phyloP scores from a whole-genome alignment of 1,140 invertebrate genomes.

The Scaptomyza graminum region DNA sequence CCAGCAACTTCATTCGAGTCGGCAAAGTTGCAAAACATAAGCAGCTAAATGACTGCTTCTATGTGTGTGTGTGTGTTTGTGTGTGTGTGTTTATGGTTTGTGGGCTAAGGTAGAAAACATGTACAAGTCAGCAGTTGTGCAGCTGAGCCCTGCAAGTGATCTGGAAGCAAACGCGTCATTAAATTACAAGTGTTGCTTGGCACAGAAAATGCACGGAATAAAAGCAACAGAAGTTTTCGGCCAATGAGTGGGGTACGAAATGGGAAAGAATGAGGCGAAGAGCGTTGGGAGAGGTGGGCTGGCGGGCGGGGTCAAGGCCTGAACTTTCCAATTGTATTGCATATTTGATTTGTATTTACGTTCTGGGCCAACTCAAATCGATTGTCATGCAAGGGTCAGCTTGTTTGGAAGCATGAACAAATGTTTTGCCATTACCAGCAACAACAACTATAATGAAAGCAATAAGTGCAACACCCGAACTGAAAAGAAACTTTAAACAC shows the following conservation, averaged over 20 bases:
- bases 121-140: slow-evolving; percentile 56
- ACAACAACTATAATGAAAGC: slow-evolving; percentile 29
- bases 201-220: slow-evolving; percentile 48
- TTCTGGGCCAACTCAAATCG: slow-evolving; percentile 57
- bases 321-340: slow-evolving; percentile 76
- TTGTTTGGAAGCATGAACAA: slow-evolving; percentile 65
- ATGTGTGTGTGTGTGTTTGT: no score
- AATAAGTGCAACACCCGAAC: slow-evolving; percentile 19
- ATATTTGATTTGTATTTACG: slow-evolving; percentile 81
- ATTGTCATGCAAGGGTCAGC: slow-evolving; percentile 70
- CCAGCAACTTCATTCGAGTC: slow-evolving; percentile 1
- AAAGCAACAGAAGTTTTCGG: slow-evolving; percentile 26
- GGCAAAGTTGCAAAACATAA: slow-evolving; percentile 2
- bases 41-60: no score
- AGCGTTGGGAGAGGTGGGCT: neutral
- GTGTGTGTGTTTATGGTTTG: no score
- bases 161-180: slow-evolving; percentile 61
- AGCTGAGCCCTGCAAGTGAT: slow-evolving; percentile 36
- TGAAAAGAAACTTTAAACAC: slow-evolving; percentile 43
- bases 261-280: neutral
- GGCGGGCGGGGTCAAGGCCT: slow-evolving; percentile 68
- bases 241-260: slow-evolving; percentile 20
- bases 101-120: slow-evolving; percentile 55
- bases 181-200: slow-evolving; percentile 72
- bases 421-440: slow-evolving; percentile 73